These are phyloP conservation scores for Cyclophora punctaria DNA, from an alignment of 2,888 invertebrate species.

Conservation along the genomic window DNA sequence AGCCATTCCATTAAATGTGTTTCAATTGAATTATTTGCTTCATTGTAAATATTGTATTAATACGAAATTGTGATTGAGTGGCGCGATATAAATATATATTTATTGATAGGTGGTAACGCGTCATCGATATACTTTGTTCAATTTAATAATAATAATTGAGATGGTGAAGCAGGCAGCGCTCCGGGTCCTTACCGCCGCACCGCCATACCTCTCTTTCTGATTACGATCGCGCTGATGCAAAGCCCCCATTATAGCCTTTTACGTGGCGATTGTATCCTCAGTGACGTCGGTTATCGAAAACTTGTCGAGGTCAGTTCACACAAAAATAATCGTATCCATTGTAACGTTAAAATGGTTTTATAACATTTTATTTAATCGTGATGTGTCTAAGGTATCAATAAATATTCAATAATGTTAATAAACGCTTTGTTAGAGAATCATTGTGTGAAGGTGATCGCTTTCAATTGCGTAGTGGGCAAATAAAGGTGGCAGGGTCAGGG, in stretches of 20 bases:
- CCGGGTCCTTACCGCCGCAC: conserved; percentile 12
- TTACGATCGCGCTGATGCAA: conserved; percentile 46
- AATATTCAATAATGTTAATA: conserved; percentile 33
- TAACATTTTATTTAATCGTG: conserved; percentile 31
- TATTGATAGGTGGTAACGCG: too few species aligned
- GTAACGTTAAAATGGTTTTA: conserved; percentile 40
- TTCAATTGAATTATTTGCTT: conserved; percentile 31
- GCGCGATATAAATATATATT: too few species aligned
- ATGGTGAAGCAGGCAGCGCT: conserved; percentile 3
- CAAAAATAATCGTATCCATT: conserved; percentile 38
- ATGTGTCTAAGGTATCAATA: conserved; percentile 26
- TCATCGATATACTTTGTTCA: too few species aligned
- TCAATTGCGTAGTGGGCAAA: conserved; percentile 45
- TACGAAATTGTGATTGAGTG: too few species aligned
- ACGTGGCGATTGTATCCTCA: conserved; percentile 53
- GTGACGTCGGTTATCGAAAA: conserved; percentile 53
- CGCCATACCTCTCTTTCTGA: conserved; percentile 19
- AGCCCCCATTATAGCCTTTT: conserved; percentile 53
- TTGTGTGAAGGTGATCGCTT: conserved; percentile 50
- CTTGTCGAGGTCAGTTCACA: conserved; percentile 50
- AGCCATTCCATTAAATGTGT: conserved; percentile 34
- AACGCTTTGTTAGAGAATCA: conserved; percentile 33
- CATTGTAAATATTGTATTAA: conserved; percentile 8
- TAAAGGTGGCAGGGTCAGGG: conserved; percentile 56
- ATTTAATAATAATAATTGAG: too few species aligned